phyloP scores from a whole-genome alignment of 2,888 invertebrate genomes.

The Balanococcus diminutus region DNA sequence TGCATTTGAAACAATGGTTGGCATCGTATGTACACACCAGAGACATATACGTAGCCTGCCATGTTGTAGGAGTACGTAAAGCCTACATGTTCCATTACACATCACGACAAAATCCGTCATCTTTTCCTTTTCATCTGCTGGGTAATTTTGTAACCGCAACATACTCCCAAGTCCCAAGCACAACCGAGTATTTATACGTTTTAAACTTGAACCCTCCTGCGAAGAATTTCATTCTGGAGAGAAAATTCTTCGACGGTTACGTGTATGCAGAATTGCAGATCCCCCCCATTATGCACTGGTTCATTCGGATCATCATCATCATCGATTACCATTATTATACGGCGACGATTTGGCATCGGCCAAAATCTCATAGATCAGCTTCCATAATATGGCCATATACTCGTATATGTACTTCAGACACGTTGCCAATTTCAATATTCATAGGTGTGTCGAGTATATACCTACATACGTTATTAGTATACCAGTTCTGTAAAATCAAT shows the following conservation, averaged over 20 bases:
- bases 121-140: not conserved
- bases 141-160: not conserved
- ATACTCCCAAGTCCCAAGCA: no score
- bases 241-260: not conserved
- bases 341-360: not conserved
- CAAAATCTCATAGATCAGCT: not conserved
- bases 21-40: not conserved
- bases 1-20: not conserved
- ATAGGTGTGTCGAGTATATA: not conserved
- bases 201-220: not conserved
- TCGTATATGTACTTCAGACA: not conserved
- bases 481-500: not conserved
- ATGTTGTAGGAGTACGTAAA: constrained; percentile 17
- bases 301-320: not conserved
- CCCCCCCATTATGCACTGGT: not conserved
- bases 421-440: constrained; percentile 11
- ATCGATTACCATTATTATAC: not conserved
- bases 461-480: not conserved
- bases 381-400: not conserved
- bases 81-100: constrained; percentile 26
- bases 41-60: not conserved
- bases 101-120: constrained; percentile 17
- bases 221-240: not conserved
- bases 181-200: not conserved
- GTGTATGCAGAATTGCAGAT: no score